Evolutionary conservation across 2,113 vertebrate species (phyloP).

Genomic region (Pampusana beccarii): DNA sequence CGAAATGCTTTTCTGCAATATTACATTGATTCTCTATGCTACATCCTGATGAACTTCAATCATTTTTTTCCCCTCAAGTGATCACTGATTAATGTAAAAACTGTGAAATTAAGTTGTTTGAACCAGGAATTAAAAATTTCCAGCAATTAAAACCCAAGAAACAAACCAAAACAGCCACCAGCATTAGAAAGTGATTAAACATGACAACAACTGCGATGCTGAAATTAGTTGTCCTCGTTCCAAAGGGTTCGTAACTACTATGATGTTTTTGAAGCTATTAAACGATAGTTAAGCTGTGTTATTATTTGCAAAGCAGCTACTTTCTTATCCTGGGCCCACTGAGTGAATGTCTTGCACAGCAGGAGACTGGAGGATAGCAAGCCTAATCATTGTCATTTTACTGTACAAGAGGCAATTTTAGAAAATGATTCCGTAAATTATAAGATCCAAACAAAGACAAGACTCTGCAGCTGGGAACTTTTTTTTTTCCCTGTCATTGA

Average conservation of each 20-base stretch:
- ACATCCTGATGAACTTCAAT: slow-evolving; percentile 10
- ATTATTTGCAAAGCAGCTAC: slow-evolving; percentile 64
- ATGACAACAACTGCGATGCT: slow-evolving; percentile 27
- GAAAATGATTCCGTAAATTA: slow-evolving; percentile 65
- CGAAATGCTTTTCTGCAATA: background rate
- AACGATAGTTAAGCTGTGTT: slow-evolving; percentile 51
- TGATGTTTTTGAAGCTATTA: slow-evolving; percentile 53
- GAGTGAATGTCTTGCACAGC: slow-evolving; percentile 48
- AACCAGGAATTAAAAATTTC: slow-evolving; percentile 58
- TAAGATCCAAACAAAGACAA: slow-evolving; percentile 52
- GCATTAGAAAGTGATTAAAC: slow-evolving; percentile 52
- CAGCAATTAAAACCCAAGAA: slow-evolving; percentile 55
- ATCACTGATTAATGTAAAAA: slow-evolving; percentile 49
- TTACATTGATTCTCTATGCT: background rate
- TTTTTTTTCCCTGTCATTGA: background rate
- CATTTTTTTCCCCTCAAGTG: background rate
- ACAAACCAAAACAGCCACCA: slow-evolving; percentile 37
- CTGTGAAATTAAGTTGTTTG: slow-evolving; percentile 63
- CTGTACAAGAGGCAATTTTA: slow-evolving; percentile 65
- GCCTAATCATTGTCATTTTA: slow-evolving; percentile 66
- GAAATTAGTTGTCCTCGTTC: slow-evolving; percentile 37
- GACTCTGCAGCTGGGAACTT: slow-evolving; percentile 42
- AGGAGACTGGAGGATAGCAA: slow-evolving; percentile 36
- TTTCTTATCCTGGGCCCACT: slow-evolving; percentile 4
- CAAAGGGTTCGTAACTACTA: slow-evolving; percentile 6